Percentiles rank a stretch among this genome's conserved stretches.
Evolutionary conservation across 2,113 vertebrate genomes (phyloP).

Genomic region (Gymnogyps californianus): DNA sequence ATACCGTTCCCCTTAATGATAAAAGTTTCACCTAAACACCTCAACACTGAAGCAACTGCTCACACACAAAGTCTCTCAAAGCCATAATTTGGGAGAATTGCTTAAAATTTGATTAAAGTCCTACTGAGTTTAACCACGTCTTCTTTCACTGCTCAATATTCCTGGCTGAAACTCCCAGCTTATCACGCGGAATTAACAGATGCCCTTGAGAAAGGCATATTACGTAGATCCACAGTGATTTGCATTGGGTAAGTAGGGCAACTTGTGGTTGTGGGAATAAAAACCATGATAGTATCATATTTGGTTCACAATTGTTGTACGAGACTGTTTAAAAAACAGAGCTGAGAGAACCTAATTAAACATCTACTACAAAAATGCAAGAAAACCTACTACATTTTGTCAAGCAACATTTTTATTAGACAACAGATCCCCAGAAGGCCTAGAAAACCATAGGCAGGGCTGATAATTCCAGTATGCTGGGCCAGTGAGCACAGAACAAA

Average conservation of each 20-base stretch:
- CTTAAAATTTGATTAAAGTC: not conserved
- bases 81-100: not conserved
- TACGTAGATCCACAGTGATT: slow-evolving; percentile 7
- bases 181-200: slow-evolving; percentile 26
- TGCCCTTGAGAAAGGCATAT: slow-evolving; percentile 44
- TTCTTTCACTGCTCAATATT: not conserved
- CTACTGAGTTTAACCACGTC: not conserved
- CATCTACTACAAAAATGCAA: not conserved
- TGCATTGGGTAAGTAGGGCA: slow-evolving; percentile 41
- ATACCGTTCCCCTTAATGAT: not conserved
- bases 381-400: not conserved
- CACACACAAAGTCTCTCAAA: not conserved
- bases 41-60: not conserved
- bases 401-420: not conserved
- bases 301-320: not conserved
- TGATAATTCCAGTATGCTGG: not conserved
- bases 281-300: not conserved
- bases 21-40: not conserved
- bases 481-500: not conserved
- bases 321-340: not conserved
- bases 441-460: not conserved
- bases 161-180: slow-evolving; percentile 3
- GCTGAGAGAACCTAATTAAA: not conserved
- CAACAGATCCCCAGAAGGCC: not conserved
- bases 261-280: not conserved